phyloP scores from a whole-genome alignment of 2,797 vertebrate species.

The Ara ararauna region DNA sequence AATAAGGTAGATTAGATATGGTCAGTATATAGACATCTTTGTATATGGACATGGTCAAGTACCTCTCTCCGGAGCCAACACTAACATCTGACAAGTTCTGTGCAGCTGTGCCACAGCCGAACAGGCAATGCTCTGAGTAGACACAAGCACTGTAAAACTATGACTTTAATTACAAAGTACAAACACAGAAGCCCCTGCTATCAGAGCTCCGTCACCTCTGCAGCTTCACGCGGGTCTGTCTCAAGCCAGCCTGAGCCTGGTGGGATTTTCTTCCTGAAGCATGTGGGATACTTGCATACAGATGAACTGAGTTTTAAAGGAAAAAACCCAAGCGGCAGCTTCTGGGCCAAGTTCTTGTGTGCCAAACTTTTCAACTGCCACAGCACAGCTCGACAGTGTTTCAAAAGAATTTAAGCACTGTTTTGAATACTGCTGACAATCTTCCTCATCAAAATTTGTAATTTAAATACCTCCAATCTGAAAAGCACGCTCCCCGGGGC shows the following conservation, averaged over 20 bases:
- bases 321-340: conserved; percentile 54
- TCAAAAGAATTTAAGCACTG: conserved; percentile 64
- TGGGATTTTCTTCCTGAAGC: background rate
- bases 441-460: conserved; percentile 72
- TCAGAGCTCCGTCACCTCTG: background rate
- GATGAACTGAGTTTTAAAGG: conserved; percentile 59
- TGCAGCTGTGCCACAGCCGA: background rate
- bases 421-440: conserved; percentile 70
- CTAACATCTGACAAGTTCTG: background rate
- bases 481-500: conserved; percentile 69
- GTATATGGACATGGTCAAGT: background rate
- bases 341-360: conserved; percentile 55
- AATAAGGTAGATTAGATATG: accelerated
- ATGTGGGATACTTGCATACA: conserved; percentile 56
- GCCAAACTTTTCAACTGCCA: conserved; percentile 47
- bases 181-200: background rate
- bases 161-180: background rate
- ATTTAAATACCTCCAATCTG: conserved; percentile 74
- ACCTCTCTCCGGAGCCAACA: accelerated
- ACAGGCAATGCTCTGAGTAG: background rate
- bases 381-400: conserved; percentile 58
- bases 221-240: background rate
- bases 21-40: background rate
- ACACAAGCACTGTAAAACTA: background rate
- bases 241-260: background rate